Base-by-base conservation (phyloP, 2,797 vertebrate genomes). In the Anas acuta region DNA sequence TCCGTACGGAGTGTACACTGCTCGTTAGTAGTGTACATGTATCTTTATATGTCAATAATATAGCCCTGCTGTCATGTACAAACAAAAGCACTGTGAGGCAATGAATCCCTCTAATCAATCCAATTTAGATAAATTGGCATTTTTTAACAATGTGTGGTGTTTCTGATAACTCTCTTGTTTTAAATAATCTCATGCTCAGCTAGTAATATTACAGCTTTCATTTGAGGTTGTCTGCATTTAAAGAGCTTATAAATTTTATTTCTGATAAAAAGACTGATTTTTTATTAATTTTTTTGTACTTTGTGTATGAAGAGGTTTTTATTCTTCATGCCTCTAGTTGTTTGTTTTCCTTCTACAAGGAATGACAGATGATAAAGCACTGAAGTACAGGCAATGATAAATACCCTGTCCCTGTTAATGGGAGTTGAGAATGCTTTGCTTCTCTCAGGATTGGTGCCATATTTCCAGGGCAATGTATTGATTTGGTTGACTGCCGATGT, bases 391-490 rank as follows among this genome's bases (percentile, higher is more conserved):
- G 57, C 0, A 18, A 8, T 82, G 94, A 92, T 82, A 49, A 90
- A 83, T 57, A 54, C 81, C 47, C 83, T 74, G 71, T 49, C 81
- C 19, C 12, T 32, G 53, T n/a, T 85, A 74, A 87, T 82, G 71
- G 90, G n/a, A 80, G 72, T 32, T 0, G 1, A 25, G 65, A 76
- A 79, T 23, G 37, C 45, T 92, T 90, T 89, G 43, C 71, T 73
- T 54, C 80, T 79, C 64, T 33, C 15, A 39, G 71, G 49, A 65
- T 11, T 71, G 90, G 28, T 49, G 49, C 80, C 72, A 7, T 53
- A 80, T 93, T 84, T 69, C 77, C 67, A 88, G 83, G 49, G 67
- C 70, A 84, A n/a, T 71, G 51, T 91, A 90, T 95, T 79, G 93
- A 93, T 93, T 92, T 84, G 67, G 37, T 90, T 93, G 84, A 45